Conservation (phyloP, 2,797 vertebrate species). For the Neomorphus geoffroyi region DNA sequence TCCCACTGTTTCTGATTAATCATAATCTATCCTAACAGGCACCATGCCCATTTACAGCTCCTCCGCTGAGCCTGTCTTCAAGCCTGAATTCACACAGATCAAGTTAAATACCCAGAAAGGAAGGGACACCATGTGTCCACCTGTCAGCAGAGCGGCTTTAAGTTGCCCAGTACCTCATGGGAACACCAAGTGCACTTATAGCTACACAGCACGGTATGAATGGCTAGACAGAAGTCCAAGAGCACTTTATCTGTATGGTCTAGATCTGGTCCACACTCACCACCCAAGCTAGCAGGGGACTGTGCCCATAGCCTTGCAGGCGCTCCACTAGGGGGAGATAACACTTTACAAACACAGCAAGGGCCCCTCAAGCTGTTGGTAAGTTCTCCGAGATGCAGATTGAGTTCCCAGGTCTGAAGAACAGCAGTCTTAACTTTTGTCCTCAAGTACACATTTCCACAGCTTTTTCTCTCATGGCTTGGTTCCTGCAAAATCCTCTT, state of each 20-base stretch:
- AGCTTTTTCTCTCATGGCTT: not conserved
- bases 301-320: not conserved
- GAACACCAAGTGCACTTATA: not conserved
- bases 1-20: not conserved
- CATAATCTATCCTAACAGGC: not conserved
- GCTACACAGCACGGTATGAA: not conserved
- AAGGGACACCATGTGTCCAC: not conserved
- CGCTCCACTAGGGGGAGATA: slow-evolving; percentile 52
- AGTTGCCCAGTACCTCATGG: not conserved
- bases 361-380: not conserved
- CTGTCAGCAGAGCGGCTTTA: not conserved
- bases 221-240: not conserved
- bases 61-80: not conserved
- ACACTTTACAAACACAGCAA: not conserved
- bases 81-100: fast-evolving
- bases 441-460: not conserved
- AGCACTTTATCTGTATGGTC: fast-evolving
- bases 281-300: not conserved
- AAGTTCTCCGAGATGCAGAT: not conserved
- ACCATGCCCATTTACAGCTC: not conserved
- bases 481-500: not conserved
- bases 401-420: not conserved
- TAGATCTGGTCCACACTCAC: not conserved
- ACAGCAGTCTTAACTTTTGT: not conserved
- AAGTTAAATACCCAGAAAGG: not conserved